These are phyloP conservation scores for Eulemur coronatus DNA, from an alignment of 2,797 vertebrate genomes.

Conservation along the genomic window DNA sequence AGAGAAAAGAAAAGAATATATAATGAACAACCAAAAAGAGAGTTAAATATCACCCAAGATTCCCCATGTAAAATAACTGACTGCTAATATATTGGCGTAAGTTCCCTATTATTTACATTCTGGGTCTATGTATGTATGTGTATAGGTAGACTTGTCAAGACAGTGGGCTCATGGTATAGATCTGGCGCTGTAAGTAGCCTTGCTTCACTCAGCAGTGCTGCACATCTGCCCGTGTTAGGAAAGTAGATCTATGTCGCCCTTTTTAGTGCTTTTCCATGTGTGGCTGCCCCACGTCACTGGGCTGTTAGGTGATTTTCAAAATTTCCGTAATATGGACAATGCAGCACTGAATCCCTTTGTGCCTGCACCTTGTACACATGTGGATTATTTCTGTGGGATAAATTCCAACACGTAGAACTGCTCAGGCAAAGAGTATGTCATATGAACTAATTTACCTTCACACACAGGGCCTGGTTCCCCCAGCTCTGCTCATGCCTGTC, in stretches of 20 bases:
- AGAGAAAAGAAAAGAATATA: not conserved
- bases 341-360: not conserved
- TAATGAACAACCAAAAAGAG: not conserved
- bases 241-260: fast-evolving
- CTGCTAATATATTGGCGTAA: not conserved
- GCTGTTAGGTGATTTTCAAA: not conserved
- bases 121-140: not conserved
- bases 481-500: fast-evolving
- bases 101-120: not conserved
- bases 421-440: not conserved
- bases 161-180: fast-evolving
- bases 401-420: not conserved
- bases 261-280: not conserved
- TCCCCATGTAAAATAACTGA: not conserved
- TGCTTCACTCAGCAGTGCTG: fast-evolving
- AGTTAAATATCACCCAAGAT: not conserved
- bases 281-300: fast-evolving
- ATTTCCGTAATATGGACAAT: not conserved
- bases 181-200: not conserved
- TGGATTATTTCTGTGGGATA: not conserved
- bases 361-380: not conserved
- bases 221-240: not conserved
- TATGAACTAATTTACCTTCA: not conserved
- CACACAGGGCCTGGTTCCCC: fast-evolving
- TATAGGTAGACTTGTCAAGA: not conserved